These are phyloP conservation scores for Poecile montanus DNA, from an alignment of 2,797 vertebrate species.

Conservation along the genomic window DNA sequence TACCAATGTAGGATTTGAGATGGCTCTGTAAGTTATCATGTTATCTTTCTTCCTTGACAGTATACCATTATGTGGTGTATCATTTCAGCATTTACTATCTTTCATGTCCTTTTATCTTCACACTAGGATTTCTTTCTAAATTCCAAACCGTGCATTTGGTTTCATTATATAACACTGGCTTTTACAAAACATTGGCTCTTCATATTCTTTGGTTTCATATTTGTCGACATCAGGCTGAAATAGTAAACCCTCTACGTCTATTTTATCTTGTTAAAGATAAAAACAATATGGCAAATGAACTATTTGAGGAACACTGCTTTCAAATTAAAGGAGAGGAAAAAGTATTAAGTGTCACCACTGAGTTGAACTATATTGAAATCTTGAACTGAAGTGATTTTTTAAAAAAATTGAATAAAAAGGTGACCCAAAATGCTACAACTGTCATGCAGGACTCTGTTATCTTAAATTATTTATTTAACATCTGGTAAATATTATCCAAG, in stretches of 20 bases:
- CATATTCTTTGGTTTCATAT: slow-evolving; percentile 78
- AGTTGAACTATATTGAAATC: slow-evolving; percentile 65
- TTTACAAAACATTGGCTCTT: slow-evolving; percentile 74
- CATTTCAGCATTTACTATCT: slow-evolving; percentile 89
- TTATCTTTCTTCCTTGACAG: slow-evolving; percentile 94
- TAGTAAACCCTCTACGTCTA: slow-evolving; percentile 73
- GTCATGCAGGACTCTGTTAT: slow-evolving; percentile 58
- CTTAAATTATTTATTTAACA: slow-evolving; percentile 75
- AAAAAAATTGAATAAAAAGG: slow-evolving; percentile 64
- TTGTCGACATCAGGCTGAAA: slow-evolving; percentile 75
- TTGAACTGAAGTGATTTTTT: slow-evolving; percentile 26
- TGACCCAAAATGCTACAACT: slow-evolving; percentile 69
- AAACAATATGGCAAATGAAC: slow-evolving; percentile 71
- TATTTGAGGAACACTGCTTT: slow-evolving; percentile 64
- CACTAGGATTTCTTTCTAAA: slow-evolving; percentile 81
- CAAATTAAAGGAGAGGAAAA: slow-evolving; percentile 65
- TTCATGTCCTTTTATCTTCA: slow-evolving; percentile 87
- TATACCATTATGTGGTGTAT: slow-evolving; percentile 90
- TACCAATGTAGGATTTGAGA: slow-evolving; percentile 87
- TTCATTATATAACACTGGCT: slow-evolving; percentile 77
- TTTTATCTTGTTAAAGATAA: slow-evolving; percentile 79
- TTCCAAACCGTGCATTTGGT: slow-evolving; percentile 76
- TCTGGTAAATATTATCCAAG: slow-evolving; percentile 77
- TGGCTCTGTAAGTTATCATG: slow-evolving; percentile 92
- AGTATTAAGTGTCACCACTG: slow-evolving; percentile 57